Base-by-base conservation (phyloP, 2,888 invertebrate species). In the Hypena proboscidalis region DNA sequence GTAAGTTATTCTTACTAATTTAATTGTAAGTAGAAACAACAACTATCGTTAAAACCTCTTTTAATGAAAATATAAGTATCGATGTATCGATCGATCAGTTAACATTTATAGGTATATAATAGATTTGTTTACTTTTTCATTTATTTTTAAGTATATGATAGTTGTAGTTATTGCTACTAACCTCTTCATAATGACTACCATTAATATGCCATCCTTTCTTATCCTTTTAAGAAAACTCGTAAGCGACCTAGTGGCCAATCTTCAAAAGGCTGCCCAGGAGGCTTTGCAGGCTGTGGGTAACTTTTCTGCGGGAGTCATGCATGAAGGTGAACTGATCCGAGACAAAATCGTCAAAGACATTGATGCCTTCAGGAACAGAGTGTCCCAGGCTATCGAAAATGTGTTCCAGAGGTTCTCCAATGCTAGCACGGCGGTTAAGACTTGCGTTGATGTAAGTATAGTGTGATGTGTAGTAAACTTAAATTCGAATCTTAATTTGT, bases 391-490 rank as follows among this genome's bases (percentile, higher is more conserved):
- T n/a, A 64, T 89, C 1, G 69, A 75, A 3, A 67, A 42, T 9
- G 57, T 84, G 0, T 53, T 65, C 15, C 72, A 80, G 7, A 82
- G 60, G 40, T 62, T 88, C 4, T 57, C 68, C 0, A 68, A 71
- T 11, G 74, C 80, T 2, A 74, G 73, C 2, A 50, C 63, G 2
- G 76, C 69, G 2, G 70, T 88, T 0, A 66, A 58, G 8, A 67
- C 66, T 1, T 90, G 89, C 52, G 70, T 87, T 36, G 67, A 77
- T 49, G 90, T 90, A 70, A 71, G 79, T 72, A 32, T 7, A 14
- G n/a, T n/a, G n/a, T n/a, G n/a, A n/a, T n/a, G n/a, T n/a, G n/a
- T n/a, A n/a, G n/a, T n/a, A n/a, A n/a, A n/a, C n/a, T n/a, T n/a
- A n/a, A n/a, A n/a, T n/a, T n/a, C n/a, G n/a, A n/a, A n/a, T n/a